Evolutionary conservation across 2,113 vertebrate genomes (phyloP), one percentile per base, ranked within the genome.

Genomic region (Narcine bancroftii): DNA sequence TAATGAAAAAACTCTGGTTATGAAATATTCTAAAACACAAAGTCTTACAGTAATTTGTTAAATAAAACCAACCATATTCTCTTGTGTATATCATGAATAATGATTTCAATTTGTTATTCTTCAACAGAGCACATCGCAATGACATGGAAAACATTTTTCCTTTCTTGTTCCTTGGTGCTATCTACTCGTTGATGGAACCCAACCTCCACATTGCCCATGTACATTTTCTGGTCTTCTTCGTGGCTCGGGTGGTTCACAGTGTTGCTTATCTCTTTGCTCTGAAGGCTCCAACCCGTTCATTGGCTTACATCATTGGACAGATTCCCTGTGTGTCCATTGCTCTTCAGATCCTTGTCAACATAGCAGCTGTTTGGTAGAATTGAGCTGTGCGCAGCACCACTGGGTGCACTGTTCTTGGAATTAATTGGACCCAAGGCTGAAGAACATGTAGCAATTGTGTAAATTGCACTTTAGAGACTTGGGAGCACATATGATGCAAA

Each of bases 81-180:
- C 0, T 53, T 33, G 7, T 92, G 6, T 6, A 72, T 39, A 33
- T 36, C 69, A 91, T 91, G 89, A 91, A 47, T 56, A 66, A 63
- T 47, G 29, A 60, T 36, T 63, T 29, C 4, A 60, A 56, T 72
- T 53, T 45, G 72, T 75, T 65, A 13, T 39, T 42, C 50, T 7
- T 15, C 71, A 19, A 50, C 93, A 99, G 99, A 92, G 97, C 97
- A 92, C 98, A 99, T 92, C 76, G 89, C 0, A 99, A 99, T 0
- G 99, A 98, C 95, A 95, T 99, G 96, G 98, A 99, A 95, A 99
- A 97, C 95, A 99, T 99, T 94, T 95, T 97, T 2, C 98, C 99
- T 0, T 99, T 99, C 95, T 96, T 99, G 60, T 99, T 99, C 94
- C 95, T 99, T 0, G 98, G 98, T 1, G 95, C 98, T 0, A 24